These are phyloP conservation scores for Petaurus breviceps DNA, from an alignment of 2,113 vertebrate species.

Conservation along the genomic window DNA sequence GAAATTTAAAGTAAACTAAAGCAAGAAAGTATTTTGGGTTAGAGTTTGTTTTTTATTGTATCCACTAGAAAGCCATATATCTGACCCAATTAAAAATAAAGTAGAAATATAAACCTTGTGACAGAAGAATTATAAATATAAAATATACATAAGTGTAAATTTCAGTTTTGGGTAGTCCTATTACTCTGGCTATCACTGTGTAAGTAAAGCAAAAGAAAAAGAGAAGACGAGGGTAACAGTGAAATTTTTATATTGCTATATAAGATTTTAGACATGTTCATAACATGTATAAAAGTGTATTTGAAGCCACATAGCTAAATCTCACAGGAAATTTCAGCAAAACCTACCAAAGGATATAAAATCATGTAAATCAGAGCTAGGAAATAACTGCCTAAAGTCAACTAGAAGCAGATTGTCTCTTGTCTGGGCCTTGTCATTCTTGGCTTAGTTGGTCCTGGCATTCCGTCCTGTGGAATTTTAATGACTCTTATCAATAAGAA, in stretches of 20 bases:
- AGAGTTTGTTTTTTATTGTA: constrained; percentile 37
- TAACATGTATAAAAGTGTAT: constrained; percentile 17
- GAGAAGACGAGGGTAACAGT: neutral
- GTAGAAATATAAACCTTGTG: constrained; percentile 18
- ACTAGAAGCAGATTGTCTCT: neutral
- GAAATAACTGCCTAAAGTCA: constrained; percentile 14
- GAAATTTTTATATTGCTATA: constrained; percentile 33
- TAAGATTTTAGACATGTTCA: neutral
- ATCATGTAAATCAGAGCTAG: constrained; percentile 3
- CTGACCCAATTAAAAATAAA: neutral
- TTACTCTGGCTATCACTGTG: constrained; percentile 27
- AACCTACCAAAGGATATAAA: constrained; percentile 15
- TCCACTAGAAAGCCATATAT: neutral
- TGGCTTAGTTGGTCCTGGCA: neutral
- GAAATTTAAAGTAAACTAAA: constrained; percentile 38
- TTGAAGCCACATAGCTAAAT: constrained; percentile 8
- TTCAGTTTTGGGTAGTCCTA: constrained; percentile 45
- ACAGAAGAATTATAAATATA: constrained; percentile 34
- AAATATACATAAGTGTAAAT: constrained; percentile 40
- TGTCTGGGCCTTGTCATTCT: constrained; percentile 24
- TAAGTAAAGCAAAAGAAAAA: neutral
- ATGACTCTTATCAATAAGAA: neutral
- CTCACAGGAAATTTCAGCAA: constrained; percentile 45
- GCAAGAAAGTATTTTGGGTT: constrained; percentile 49
- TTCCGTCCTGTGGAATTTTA: constrained; percentile 15